Percentiles rank a stretch among this genome's conserved stretches.
Conservation (phyloP, 2,888 invertebrate genomes). For the Scaptomyza polygonia region DNA sequence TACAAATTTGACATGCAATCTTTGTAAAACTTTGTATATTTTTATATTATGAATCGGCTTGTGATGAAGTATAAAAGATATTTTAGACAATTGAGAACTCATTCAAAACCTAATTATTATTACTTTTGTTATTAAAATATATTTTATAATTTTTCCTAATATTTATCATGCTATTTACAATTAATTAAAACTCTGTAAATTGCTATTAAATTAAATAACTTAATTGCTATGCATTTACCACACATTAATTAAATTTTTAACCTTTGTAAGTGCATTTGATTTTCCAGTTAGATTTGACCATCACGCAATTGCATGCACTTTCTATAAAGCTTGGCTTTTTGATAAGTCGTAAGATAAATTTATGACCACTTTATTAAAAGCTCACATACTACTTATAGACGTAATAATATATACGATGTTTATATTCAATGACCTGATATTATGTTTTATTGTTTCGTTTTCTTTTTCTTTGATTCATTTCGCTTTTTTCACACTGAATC, state of each 20-base stretch:
- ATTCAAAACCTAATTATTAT: too few relatives aligned
- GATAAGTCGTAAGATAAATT: slow-evolving; percentile 45
- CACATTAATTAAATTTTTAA: neutral
- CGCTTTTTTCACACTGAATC: slow-evolving; percentile 38
- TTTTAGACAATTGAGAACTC: neutral
- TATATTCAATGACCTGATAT: slow-evolving; percentile 51
- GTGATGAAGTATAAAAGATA: neutral
- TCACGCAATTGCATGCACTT: slow-evolving; percentile 41
- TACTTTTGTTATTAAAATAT: too few relatives aligned
- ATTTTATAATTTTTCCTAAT: too few relatives aligned
- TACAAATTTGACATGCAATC: slow-evolving; percentile 49
- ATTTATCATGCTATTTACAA: too few relatives aligned
- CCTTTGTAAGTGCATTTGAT: slow-evolving; percentile 5
- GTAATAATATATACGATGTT: slow-evolving; percentile 9
- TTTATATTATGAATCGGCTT: neutral
- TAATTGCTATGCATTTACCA: too few relatives aligned
- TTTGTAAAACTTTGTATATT: too few relatives aligned
- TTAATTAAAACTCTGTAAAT: too few relatives aligned
- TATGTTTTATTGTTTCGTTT: slow-evolving; percentile 24
- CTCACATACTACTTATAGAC: neutral
- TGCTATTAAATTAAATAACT: too few relatives aligned
- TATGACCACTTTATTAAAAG: slow-evolving; percentile 23
- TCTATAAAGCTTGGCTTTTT: slow-evolving; percentile 34
- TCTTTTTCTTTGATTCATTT: neutral
- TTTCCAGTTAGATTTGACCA: slow-evolving; percentile 15